Conservation (phyloP, 37 sponge, comb jelly and placozoan genomes). For the Mnemiopsis leidyi region DNA sequence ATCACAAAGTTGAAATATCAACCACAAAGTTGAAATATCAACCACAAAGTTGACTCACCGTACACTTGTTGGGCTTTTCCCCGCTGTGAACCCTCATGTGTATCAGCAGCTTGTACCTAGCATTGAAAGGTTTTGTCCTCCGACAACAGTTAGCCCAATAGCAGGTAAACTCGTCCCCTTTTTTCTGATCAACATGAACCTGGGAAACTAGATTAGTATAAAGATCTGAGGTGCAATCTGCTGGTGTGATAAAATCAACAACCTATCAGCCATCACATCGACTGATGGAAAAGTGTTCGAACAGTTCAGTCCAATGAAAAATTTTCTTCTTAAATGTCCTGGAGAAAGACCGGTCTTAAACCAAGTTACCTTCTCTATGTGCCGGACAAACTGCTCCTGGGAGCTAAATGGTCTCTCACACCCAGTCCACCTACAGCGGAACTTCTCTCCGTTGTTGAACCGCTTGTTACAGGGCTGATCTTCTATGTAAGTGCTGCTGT, state of each 20-base stretch:
- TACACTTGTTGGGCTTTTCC: slow-evolving; percentile 94
- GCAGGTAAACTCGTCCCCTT: slow-evolving; percentile 76
- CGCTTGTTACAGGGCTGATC: neutral
- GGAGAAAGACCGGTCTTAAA: too few relatives aligned
- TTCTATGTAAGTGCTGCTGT: slow-evolving; percentile 40
- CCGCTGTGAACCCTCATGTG: slow-evolving; percentile 95
- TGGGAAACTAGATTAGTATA: too few relatives aligned
- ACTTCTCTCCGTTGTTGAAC: neutral
- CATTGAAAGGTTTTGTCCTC: slow-evolving; percentile 85
- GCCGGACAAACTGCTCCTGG: slow-evolving; percentile 80
- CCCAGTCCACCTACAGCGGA: slow-evolving; percentile 74
- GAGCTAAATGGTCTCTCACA: slow-evolving; percentile 72
- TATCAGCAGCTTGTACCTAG: slow-evolving; percentile 90
- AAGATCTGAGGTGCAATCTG: too few relatives aligned
- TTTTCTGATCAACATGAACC: slow-evolving; percentile 80
- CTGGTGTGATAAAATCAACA: too few relatives aligned
- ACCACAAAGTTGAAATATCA: too few relatives aligned
- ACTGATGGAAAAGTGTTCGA: too few relatives aligned
- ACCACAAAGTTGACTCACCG: slow-evolving; percentile 80
- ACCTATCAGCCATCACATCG: too few relatives aligned
- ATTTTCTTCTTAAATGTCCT: too few relatives aligned
- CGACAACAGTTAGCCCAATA: slow-evolving; percentile 78
- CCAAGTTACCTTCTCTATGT: slow-evolving; percentile 74
- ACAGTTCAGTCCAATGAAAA: too few relatives aligned
- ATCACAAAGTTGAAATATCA: too few relatives aligned